Evolutionary conservation across 2,888 invertebrate species (phyloP).

Genomic region (Electrophaes corylata): DNA sequence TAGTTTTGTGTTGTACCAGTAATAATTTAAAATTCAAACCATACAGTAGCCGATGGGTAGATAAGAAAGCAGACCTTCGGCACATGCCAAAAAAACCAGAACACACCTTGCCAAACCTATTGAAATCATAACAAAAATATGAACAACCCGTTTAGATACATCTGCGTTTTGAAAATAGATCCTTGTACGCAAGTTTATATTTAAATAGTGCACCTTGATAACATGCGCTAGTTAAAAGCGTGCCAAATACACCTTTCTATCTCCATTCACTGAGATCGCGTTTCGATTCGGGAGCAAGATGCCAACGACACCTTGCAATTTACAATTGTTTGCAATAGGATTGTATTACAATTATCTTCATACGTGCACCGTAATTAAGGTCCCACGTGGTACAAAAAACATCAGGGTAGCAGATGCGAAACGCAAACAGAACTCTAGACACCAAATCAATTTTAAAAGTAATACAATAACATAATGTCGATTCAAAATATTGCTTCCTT

Average conservation of each 20-base stretch:
- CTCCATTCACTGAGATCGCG: slow-evolving; percentile 49
- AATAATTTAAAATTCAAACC: neutral
- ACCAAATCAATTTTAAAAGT: slow-evolving; percentile 78
- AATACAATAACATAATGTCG: slow-evolving; percentile 83
- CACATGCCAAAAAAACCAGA: slow-evolving; percentile 60
- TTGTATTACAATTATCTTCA: slow-evolving; percentile 82
- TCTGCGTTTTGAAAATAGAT: slow-evolving; percentile 57
- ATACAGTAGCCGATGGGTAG: slow-evolving; percentile 25
- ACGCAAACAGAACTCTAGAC: slow-evolving; percentile 66
- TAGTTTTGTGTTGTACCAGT: neutral
- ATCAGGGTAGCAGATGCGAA: slow-evolving; percentile 74
- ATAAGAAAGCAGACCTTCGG: slow-evolving; percentile 36
- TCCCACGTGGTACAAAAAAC: slow-evolving; percentile 74
- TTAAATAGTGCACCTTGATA: slow-evolving; percentile 42
- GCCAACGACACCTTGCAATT: slow-evolving; percentile 67
- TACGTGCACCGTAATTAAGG: slow-evolving; percentile 78
- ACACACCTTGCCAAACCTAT: slow-evolving; percentile 68
- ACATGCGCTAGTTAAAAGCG: slow-evolving; percentile 57
- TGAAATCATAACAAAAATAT: slow-evolving; percentile 69
- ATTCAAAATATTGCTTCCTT: slow-evolving; percentile 82
- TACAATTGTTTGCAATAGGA: slow-evolving; percentile 74
- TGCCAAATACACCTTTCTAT: slow-evolving; percentile 71
- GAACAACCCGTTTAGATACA: slow-evolving; percentile 64
- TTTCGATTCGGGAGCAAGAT: slow-evolving; percentile 55
- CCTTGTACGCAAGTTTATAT: slow-evolving; percentile 36